These are phyloP conservation scores for Buphagus erythrorhynchus DNA, from an alignment of 2,797 vertebrate genomes.

Conservation along the genomic window DNA sequence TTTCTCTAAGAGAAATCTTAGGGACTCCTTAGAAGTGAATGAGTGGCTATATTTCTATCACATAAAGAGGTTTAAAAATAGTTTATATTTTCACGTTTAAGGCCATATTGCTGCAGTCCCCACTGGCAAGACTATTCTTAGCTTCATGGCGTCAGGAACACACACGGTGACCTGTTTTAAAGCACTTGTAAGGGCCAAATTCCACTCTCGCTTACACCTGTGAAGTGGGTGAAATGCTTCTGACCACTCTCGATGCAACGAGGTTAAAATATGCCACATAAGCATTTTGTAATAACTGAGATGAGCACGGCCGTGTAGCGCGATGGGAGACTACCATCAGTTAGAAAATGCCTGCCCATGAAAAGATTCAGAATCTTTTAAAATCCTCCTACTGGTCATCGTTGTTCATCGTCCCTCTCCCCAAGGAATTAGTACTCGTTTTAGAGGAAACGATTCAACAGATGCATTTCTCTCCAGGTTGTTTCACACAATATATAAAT, in stretches of 20 bases:
- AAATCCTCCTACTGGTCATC: not conserved
- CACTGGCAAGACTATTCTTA: not conserved
- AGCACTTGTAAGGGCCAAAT: not conserved
- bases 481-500: not conserved
- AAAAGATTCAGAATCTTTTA: not conserved
- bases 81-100: not conserved
- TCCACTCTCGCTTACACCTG: slow-evolving; percentile 15
- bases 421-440: not conserved
- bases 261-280: not conserved
- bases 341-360: not conserved
- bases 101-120: not conserved
- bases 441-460: not conserved
- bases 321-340: not conserved
- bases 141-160: not conserved
- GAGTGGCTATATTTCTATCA: not conserved
- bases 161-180: not conserved
- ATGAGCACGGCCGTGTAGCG: not conserved
- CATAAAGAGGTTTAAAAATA: not conserved
- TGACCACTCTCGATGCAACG: not conserved
- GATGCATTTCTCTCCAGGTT: not conserved
- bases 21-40: not conserved
- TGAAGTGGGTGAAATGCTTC: not conserved
- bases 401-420: not conserved
- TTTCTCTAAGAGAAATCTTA: not conserved
- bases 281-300: not conserved